These are phyloP conservation scores for Chiloscyllium plagiosum DNA, from an alignment of 2,113 vertebrate species.

Conservation along the genomic window DNA sequence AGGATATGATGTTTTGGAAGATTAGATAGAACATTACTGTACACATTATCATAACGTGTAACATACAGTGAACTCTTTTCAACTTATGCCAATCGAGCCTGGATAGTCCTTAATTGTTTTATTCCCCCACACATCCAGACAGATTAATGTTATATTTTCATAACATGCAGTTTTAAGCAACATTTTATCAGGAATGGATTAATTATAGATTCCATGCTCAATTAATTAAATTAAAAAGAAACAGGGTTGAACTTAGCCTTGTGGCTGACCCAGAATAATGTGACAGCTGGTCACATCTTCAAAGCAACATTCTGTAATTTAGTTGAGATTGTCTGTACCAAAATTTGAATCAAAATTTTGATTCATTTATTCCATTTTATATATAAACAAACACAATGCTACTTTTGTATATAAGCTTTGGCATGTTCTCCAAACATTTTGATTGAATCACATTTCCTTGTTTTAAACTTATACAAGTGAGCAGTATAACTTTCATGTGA, in stretches of 20 bases:
- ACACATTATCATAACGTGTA: background rate
- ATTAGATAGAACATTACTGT: background rate
- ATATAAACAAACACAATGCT: background rate
- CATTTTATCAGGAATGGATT: background rate
- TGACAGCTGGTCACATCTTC: background rate
- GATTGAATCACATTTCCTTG: background rate
- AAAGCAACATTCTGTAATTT: background rate
- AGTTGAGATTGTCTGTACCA: background rate
- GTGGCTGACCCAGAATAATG: background rate
- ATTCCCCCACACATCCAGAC: background rate
- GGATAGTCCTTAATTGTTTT: constrained; percentile 4
- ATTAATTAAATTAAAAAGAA: background rate
- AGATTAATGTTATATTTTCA: background rate
- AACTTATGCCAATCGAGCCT: background rate
- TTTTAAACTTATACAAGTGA: background rate
- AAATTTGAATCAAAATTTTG: background rate
- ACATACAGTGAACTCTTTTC: background rate
- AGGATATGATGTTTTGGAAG: background rate
- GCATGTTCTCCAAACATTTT: background rate
- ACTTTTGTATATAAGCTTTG: background rate
- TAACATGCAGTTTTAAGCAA: background rate
- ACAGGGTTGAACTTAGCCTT: no score
- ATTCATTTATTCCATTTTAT: background rate
- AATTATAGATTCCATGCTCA: background rate
- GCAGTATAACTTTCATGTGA: background rate